Evolutionary conservation across 2,113 vertebrate genomes (phyloP).

Genomic region (Sminthopsis crassicaudata): DNA sequence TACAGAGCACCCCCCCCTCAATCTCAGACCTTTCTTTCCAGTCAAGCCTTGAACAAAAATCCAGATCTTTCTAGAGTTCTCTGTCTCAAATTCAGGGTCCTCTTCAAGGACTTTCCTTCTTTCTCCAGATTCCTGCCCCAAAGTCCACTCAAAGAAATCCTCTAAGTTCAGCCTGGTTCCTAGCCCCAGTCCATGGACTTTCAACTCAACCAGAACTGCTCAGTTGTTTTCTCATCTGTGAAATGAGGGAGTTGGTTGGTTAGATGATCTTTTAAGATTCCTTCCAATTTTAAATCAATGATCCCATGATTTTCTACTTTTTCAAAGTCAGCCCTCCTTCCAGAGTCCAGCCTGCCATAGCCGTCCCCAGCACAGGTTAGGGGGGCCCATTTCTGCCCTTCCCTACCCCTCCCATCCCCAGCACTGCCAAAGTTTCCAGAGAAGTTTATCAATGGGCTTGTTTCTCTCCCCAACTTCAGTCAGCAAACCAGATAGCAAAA

Average conservation of each 20-base stretch:
- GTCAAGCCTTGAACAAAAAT: not conserved
- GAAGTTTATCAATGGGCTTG: not conserved
- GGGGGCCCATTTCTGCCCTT: not conserved
- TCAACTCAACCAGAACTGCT: not conserved
- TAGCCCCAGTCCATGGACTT: not conserved
- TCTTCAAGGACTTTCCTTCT: not conserved
- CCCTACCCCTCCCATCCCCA: accelerated
- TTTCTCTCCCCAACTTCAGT: not conserved
- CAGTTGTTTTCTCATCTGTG: not conserved
- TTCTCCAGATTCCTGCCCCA: not conserved
- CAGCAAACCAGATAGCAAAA: not conserved
- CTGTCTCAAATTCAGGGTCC: not conserved
- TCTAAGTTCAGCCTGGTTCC: not conserved
- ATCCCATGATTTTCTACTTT: not conserved
- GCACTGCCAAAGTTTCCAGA: not conserved
- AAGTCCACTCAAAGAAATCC: not conserved
- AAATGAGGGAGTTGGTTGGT: not conserved
- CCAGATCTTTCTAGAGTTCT: not conserved
- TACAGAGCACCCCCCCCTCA: not conserved
- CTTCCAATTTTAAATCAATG: not conserved
- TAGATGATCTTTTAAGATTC: not conserved
- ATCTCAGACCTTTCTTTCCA: not conserved
- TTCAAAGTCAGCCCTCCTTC: too few species aligned
- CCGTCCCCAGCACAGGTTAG: not conserved
- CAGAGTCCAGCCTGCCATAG: not conserved